Percentiles rank a stretch among this genome's conserved stretches.
phyloP scores from a whole-genome alignment of 2,888 invertebrate genomes.

The Chironomus tentans region DNA sequence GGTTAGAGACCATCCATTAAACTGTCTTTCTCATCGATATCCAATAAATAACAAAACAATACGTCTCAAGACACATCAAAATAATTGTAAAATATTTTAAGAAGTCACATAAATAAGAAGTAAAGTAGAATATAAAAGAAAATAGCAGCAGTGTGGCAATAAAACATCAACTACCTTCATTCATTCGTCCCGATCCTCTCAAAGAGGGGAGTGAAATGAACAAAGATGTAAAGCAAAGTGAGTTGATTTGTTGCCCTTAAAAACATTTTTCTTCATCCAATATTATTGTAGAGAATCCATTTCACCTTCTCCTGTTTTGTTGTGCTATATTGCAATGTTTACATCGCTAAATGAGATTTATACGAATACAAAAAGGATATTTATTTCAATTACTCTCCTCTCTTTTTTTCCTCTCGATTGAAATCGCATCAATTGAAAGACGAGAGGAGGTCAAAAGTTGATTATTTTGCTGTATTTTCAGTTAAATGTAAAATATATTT shows the following conservation, averaged over 20 bases:
- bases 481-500: too few relatives aligned
- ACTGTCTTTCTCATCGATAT: too few relatives aligned
- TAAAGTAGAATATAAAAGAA: neutral
- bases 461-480: neutral
- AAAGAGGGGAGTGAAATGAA: neutral
- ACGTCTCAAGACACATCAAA: too few relatives aligned
- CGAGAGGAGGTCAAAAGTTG: constrained; percentile 16
- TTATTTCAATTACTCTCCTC: constrained; percentile 24
- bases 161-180: neutral
- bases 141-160: neutral
- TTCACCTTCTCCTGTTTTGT: constrained; percentile 11
- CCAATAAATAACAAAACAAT: too few relatives aligned
- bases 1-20: too few relatives aligned
- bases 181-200: neutral
- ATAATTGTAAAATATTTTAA: too few relatives aligned
- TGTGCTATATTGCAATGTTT: constrained; percentile 4
- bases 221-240: neutral
- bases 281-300: constrained; percentile 6
- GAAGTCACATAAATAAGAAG: too few relatives aligned
- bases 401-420: neutral
- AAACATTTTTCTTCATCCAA: constrained; percentile 4
- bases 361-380: constrained; percentile 25
- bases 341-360: constrained; percentile 27
- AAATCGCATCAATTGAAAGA: constrained; percentile 7
- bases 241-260: constrained; percentile 24